phyloP scores from a whole-genome alignment of 2,113 vertebrate genomes.

The Guaruba guarouba region DNA sequence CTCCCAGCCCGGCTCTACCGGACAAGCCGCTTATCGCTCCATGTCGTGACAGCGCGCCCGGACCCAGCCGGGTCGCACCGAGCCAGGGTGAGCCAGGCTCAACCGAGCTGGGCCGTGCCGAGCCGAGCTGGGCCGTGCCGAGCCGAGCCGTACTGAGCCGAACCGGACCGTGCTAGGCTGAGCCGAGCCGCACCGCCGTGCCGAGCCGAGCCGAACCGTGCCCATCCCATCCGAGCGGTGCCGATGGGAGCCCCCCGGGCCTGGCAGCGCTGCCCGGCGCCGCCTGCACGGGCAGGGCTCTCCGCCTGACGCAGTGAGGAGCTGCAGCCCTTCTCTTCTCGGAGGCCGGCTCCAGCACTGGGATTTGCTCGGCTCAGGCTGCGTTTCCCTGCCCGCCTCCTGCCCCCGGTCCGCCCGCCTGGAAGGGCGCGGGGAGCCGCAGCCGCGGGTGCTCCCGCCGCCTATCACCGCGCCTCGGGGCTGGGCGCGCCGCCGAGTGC shows the following conservation, averaged over 20 bases:
- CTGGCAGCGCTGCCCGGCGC: constrained; percentile 59
- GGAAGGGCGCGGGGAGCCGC: background rate
- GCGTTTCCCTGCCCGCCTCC: constrained; percentile 29
- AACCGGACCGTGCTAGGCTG: background rate
- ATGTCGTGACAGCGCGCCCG: background rate
- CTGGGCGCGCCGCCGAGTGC: background rate
- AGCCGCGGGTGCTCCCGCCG: background rate
- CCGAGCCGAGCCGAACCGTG: background rate
- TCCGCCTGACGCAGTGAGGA: constrained; percentile 84
- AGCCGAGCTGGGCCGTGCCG: background rate
- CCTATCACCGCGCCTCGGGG: constrained; percentile 12
- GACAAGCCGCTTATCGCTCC: background rate
- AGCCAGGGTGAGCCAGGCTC: background rate
- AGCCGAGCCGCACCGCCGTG: background rate
- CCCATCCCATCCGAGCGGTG: background rate
- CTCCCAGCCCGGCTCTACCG: background rate
- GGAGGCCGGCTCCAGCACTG: constrained; percentile 67
- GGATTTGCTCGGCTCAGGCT: constrained; percentile 72
- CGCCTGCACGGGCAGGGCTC: constrained; percentile 64
- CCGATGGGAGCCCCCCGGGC: background rate
- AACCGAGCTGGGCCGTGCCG: background rate
- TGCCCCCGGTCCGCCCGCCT: background rate
- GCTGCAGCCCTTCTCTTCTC: constrained; percentile 76
- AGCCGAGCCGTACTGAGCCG: background rate
- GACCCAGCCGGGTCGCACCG: background rate